Base-by-base conservation (phyloP, 2,797 vertebrate genomes). In the Myoxocephalus aenaeus region DNA sequence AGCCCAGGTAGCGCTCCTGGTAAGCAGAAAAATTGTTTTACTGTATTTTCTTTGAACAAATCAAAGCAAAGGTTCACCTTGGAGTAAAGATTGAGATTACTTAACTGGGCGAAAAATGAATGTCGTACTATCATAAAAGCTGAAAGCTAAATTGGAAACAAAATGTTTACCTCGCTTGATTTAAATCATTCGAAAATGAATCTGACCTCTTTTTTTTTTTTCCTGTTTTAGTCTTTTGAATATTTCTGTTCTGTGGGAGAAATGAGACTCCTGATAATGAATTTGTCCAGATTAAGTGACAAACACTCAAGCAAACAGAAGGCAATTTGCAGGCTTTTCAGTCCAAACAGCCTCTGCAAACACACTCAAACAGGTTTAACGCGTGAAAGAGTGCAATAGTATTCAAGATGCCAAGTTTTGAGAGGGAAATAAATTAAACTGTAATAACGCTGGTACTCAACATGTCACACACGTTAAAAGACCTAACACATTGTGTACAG, bases 1-100 rank as follows among this genome's bases (percentile, higher is more conserved):
- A 32, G 9, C 50, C 48, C 17, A 18, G 11, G 67, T 13, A 20
- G 53, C 38, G 17, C 32, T 42, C 38, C 12, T n/a, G 32, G 25
- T 42, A 42, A 61, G 0, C 29, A 20, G 20, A n/a, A 9, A 5
- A 57, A 57, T 29, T 3, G 18, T 59, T 73, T 70, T 17, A 12
- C 9, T 59, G 25, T 20, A 7, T 62, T 70, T 36, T 9, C 18
- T 46, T 46, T 27, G 10, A 62, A 9, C 34, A 63, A 70, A 65
- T 79, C 4, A 64, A 84, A 80, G 70, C 14, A 79, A 51, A 57
- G 10, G 8, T 42, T 70, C 29, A 71, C 63, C 50, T 75, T 77
- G 70, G 27, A 65, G 10, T 62, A 36, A 67, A 68, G n/a, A 76
- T 51, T 0, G 57, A 54, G 12, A 69, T 50, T 1, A 32, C 42